Conservation (phyloP, 1,140 invertebrate species). For the Microplitis demolitor region DNA sequence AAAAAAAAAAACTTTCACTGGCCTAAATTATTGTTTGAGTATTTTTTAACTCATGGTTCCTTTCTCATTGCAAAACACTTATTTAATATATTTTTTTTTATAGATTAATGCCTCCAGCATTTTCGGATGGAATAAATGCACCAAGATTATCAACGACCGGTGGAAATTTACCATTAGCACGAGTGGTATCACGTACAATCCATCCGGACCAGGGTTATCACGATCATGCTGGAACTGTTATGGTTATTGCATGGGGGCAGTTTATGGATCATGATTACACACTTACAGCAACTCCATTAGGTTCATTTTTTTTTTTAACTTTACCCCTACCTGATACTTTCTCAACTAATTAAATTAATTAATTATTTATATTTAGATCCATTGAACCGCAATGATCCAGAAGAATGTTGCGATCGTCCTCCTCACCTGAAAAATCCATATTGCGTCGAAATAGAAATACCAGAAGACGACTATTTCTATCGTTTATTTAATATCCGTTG, state of each 20-base stretch:
- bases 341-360: not conserved
- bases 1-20: not conserved
- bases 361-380: constrained; percentile 67
- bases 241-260: constrained; percentile 93
- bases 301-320: constrained; percentile 57
- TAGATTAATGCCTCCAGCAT: constrained; percentile 78
- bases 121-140: constrained; percentile 80
- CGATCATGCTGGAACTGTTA: constrained; percentile 91
- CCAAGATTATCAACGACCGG: constrained; percentile 79
- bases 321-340: not conserved
- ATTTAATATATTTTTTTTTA: not conserved
- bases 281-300: constrained; percentile 82
- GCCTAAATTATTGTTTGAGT: not conserved
- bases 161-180: constrained; percentile 75
- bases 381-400: constrained; percentile 82
- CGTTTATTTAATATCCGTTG: constrained; percentile 81
- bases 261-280: constrained; percentile 95
- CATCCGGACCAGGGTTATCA: constrained; percentile 91
- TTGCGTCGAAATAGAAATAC: constrained; percentile 88
- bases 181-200: constrained; percentile 86
- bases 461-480: constrained; percentile 91
- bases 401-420: constrained; percentile 83
- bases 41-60: not conserved
- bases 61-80: not conserved
- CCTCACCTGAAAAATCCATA: constrained; percentile 83